Percentiles rank a stretch among this genome's conserved stretches.
phyloP scores from a whole-genome alignment of 2,113 vertebrate genomes.

The Sinocyclocheilus anophthalmus region DNA sequence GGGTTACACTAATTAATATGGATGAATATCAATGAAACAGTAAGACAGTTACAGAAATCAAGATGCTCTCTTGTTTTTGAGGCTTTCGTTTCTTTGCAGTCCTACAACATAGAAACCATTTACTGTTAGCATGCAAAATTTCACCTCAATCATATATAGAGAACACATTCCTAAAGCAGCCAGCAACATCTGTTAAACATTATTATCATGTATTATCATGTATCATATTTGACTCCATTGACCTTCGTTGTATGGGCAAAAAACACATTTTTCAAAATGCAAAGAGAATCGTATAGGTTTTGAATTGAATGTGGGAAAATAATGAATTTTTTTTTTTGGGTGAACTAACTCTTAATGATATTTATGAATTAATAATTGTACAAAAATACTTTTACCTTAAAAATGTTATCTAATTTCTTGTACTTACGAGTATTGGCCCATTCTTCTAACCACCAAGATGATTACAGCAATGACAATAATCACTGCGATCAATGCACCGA shows the following conservation, averaged over 20 bases:
- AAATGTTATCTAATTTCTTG: not conserved
- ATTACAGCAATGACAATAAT: conserved; percentile 68
- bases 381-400: not conserved
- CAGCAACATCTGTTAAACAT: not conserved
- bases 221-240: not conserved
- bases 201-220: not conserved
- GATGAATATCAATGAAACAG: conserved; percentile 33
- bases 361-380: not conserved
- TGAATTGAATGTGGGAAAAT: no score
- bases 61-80: conserved; percentile 46
- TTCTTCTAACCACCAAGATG: conserved; percentile 70
- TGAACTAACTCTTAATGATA: not conserved
- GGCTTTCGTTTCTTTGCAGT: conserved; percentile 51
- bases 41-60: conserved; percentile 49
- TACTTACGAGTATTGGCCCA: conserved; percentile 80
- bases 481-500: conserved; percentile 71
- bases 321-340: not conserved
- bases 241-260: not conserved
- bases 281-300: not conserved
- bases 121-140: conserved; percentile 41
- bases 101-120: conserved; percentile 48
- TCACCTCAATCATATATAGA: not conserved
- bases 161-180: not conserved
- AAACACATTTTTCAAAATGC: not conserved
- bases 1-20: conserved; percentile 13